Base-by-base conservation (phyloP, 2,113 vertebrate species). In the Neolamprologus longior region DNA sequence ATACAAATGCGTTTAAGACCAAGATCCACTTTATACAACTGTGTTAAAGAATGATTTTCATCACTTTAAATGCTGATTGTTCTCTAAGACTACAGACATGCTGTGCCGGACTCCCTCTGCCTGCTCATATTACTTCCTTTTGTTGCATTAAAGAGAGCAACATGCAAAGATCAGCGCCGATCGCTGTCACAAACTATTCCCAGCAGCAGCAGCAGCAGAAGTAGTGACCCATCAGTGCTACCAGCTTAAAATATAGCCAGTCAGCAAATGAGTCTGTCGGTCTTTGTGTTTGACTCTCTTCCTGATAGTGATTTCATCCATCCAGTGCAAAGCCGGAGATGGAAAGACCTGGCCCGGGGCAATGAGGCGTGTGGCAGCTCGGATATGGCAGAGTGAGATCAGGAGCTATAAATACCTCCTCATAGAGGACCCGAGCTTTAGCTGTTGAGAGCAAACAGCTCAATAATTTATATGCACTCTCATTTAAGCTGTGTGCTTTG, bases 391-490 rank as follows among this genome's bases (percentile, higher is more conserved):
- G 54, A 73, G 85, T 66, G 92, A 91, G 84, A 90, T 91, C 91
- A 90, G 92, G 68, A 87, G 91, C 95, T 97, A 97, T 96, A 96
- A 96, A 96, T 96, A 97, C 90, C 71, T 85, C 76, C 50, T 93
- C 81, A 88, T 86, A 89, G 82, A 93, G 87, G 89, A 89, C 79
- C 80, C 26, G 63, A 50, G 91, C 68, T 86, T 82, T 63, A 57
- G 90, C 89, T 84, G 87, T 86, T 92, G 94, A 95, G 92, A 92
- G 94, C 93, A 93, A 94, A 89, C 93, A 89, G 88, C 93, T 97
- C 90, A 97, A 97, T 97, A 95, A 97, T 97, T 96, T 50, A 97
- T 89, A 37, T 63, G n/a, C 33, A 63, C 87, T 82, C 54, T 17
- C 17, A 87, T 86, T 93, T 88, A 89, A 87, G 71, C 91, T 89